These are phyloP conservation scores for Rallus crepitans DNA, from an alignment of 2,797 vertebrate genomes.

Conservation along the genomic window DNA sequence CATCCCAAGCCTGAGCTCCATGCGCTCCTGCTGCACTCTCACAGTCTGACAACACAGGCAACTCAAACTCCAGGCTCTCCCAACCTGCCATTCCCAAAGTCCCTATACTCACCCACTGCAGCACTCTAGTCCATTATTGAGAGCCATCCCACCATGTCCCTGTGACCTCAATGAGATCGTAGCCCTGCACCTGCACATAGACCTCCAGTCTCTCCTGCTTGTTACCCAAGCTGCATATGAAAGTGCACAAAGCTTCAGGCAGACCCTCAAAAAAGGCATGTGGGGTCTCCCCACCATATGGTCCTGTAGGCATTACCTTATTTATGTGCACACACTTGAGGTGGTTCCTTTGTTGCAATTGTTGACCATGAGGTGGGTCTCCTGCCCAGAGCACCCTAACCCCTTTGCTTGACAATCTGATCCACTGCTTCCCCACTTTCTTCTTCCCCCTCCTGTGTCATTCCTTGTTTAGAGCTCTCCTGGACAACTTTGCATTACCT, in stretches of 20 bases:
- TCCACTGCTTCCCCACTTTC: neutral
- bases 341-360: neutral
- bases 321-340: neutral
- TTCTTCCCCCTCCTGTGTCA: neutral
- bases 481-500: neutral
- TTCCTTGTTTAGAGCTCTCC: neutral
- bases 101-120: neutral
- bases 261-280: neutral
- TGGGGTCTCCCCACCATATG: neutral
- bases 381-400: neutral
- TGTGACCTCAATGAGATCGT: rapidly evolving
- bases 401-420: neutral
- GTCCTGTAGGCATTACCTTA: neutral
- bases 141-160: rapidly evolving
- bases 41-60: neutral
- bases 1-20: neutral
- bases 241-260: neutral
- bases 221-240: neutral
- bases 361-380: neutral
- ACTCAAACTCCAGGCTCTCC: rapidly evolving
- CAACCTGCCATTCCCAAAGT: neutral
- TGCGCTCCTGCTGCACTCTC: neutral
- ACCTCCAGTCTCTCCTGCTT: neutral
- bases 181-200: neutral
- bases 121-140: neutral